These are phyloP conservation scores for Sarotherodon lohbergeri DNA, from an alignment of 2,113 vertebrate genomes.

Conservation along the genomic window DNA sequence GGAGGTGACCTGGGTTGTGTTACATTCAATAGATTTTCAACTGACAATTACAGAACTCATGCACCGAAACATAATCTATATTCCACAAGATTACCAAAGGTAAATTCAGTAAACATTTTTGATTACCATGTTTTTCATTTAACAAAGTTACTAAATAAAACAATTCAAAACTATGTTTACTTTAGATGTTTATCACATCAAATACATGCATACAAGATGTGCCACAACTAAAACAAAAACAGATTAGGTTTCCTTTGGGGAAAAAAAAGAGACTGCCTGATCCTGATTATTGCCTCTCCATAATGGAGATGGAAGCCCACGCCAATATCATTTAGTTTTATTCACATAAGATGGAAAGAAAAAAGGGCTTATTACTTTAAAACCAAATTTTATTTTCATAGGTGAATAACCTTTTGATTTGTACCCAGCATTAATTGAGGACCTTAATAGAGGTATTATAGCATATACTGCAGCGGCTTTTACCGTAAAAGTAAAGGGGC, in stretches of 20 bases:
- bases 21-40: neutral
- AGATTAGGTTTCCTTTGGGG: neutral
- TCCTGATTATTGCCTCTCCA: neutral
- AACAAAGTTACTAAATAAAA: neutral
- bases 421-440: neutral
- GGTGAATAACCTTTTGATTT: neutral
- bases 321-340: neutral
- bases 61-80: constrained; percentile 2
- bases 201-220: neutral
- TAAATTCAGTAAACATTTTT: constrained; percentile 16
- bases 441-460: neutral
- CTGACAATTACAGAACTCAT: neutral
- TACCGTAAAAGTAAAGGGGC: neutral
- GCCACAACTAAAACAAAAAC: neutral
- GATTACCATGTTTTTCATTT: constrained; percentile 1
- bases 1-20: neutral
- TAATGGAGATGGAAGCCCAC: neutral
- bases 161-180: neutral
- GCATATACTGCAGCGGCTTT: neutral
- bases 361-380: neutral
- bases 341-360: neutral
- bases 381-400: neutral
- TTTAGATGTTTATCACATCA: neutral
- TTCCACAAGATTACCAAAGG: neutral
- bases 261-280: neutral